phyloP scores from a whole-genome alignment of 2,888 invertebrate genomes.

The Monoplex corrugatus region DNA sequence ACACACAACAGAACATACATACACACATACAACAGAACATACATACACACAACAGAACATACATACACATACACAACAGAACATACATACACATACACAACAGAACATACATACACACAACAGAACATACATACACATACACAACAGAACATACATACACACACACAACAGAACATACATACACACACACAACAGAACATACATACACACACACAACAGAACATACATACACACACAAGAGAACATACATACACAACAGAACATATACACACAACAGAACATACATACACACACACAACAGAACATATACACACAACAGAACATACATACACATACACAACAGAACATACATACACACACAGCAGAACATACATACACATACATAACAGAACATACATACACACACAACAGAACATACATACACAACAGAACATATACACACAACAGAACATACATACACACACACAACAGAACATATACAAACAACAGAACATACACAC shows the following conservation, averaged over 20 bases:
- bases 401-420: background rate
- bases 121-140: background rate
- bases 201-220: no score
- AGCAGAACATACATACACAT: no score
- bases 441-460: no score
- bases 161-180: background rate
- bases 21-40: background rate
- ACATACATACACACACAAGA: background rate
- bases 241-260: background rate
- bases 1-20: no score
- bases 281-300: no score
- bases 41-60: no score
- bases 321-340: background rate
- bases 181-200: background rate
- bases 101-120: background rate
- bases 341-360: background rate
- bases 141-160: background rate
- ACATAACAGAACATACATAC: no score
- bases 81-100: no score
- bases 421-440: no score
- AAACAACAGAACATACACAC: background rate
- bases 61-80: background rate
- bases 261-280: background rate
- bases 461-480: no score
- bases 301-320: background rate